These are phyloP conservation scores for Xylophagus ater DNA, from an alignment of 2,888 invertebrate genomes.

Conservation along the genomic window DNA sequence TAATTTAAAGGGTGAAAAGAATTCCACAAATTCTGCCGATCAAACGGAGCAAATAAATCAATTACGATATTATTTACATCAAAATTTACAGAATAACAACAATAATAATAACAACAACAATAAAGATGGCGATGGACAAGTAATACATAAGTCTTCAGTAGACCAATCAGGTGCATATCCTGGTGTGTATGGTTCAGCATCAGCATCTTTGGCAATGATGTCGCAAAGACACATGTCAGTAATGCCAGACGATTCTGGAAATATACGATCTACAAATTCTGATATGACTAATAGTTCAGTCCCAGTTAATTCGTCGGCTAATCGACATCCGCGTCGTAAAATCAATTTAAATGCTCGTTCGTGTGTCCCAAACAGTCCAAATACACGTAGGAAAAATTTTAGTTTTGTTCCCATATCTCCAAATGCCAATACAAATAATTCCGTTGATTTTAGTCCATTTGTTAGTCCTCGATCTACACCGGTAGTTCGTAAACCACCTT, in stretches of 20 bases:
- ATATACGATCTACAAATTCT: slow-evolving; percentile 7
- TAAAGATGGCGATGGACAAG: slow-evolving; percentile 13
- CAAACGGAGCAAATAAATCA: slow-evolving; percentile 64
- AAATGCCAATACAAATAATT: slow-evolving; percentile 30
- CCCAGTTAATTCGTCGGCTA: slow-evolving; percentile 12
- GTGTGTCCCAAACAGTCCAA: slow-evolving; percentile 46
- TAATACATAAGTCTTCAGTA: slow-evolving; percentile 13
- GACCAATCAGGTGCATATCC: slow-evolving; percentile 20
- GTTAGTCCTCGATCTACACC: slow-evolving; percentile 72
- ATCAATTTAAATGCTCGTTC: slow-evolving; percentile 32
- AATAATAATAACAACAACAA: too few species aligned
- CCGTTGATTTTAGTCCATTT: slow-evolving; percentile 60
- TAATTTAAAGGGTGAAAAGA: slow-evolving; percentile 13
- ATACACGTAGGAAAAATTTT: slow-evolving; percentile 65
- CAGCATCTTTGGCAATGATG: slow-evolving; percentile 39
- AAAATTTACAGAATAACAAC: slow-evolving; percentile 19
- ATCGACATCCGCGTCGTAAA: slow-evolving; percentile 30
- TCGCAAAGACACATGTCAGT: slow-evolving; percentile 25
- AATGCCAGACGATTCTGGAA: slow-evolving; percentile 1
- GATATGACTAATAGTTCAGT: slow-evolving; percentile 16
- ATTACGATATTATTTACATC: slow-evolving; percentile 43
- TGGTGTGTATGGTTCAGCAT: slow-evolving; percentile 30
- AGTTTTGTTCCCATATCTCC: slow-evolving; percentile 81
- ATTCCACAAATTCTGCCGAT: slow-evolving; percentile 37
- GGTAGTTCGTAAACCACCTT: slow-evolving; percentile 48